Base-by-base conservation (phyloP, 2,888 invertebrate genomes). In the Limnephilus auricula region DNA sequence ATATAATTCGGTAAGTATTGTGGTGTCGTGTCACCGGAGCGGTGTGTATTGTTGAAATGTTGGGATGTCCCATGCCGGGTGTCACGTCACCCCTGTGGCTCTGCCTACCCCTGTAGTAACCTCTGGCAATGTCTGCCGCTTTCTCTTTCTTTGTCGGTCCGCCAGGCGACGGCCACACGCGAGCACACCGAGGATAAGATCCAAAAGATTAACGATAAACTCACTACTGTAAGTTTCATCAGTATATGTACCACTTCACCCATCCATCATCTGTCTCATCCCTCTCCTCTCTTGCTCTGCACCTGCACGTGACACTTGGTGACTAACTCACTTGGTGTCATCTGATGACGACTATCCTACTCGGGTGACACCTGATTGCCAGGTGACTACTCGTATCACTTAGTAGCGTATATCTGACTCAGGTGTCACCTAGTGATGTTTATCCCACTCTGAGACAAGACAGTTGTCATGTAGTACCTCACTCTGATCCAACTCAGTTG, bases 131-230 rank as follows among this genome's bases (percentile, higher is more conserved):
- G 92, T 92, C 91, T 93, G 92, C 93, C 93, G 92, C 92, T 93
- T 94, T 93, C 93, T 94, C 93, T 94, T 89, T 92, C 94, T 93
- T 93, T 92, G 94, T 93, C 82, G 91, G 91, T 79, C 83, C 82
- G 89, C 93, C 96, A 97, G 97, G 97, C 97, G 94, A 97, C 97
- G 96, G 97, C 96, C 96, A 96, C 97, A 95, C 96, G 97, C 95
- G 97, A 97, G 94, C 96, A 97, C 96, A 97, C 96, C 95, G 97
- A 97, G 96, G 97, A 97, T 96, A 97, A 97, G 97, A 97, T 97
- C 95, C 97, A 97, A 96, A 95, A 96, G 96, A 96, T 97, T 95
- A 96, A 97, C 95, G 97, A 97, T 96, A 97, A 97, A 95, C 96
- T 97, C 95, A 96, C 96, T 95, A 97, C 97, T 96, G 97, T 97